Evolutionary conservation across 2,888 invertebrate genomes (phyloP), one percentile per base, ranked within the genome.

Genomic region (Andrena haemorrhoa): DNA sequence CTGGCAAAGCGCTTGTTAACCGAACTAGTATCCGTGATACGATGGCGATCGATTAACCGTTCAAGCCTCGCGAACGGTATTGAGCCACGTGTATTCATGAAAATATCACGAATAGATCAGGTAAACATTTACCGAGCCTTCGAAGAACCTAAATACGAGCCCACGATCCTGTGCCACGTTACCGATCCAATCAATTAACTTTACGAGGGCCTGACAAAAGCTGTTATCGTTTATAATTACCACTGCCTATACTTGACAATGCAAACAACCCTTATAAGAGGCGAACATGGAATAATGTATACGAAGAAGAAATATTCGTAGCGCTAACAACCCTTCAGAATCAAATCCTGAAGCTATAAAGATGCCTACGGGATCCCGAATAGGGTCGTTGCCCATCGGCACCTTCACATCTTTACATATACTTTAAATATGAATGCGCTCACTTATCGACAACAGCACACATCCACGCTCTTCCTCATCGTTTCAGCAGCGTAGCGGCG

Each of bases 81-180:
- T 53, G 31, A 12, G 23, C 20, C 68, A 60, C 60, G 16, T 23
- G n/a, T 26, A 41, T 70, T 58, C 26, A 53, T 58, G 69, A 58
- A 70, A 70, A 70, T 70, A 29, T 60, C 47, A 58, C 47, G 20
- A 60, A 60, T 58, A 69, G 35, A 20, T 35, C 8, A 8, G 58
- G 31, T 23, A 70, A 70, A 70, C 58, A 70, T 70, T 70, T 70
- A 49, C 20, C 47, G 47, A 8, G 58, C 26, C n/a, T 60, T 49
- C 60, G 60, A 49, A 60, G 70, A 29, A 49, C 60, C 10, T 60
- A 33, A 66, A 47, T 35, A 58, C 56, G 56, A 56, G 23, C 23
- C 23, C 53, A 3, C 23, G 56, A 20, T 26, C 23, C 26, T 56
- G 10, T 8, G 56, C 56, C 56, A 56, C 56, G 56, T 8, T 20